Evolutionary conservation across 2,888 invertebrate species (phyloP), one percentile per base, ranked within the genome.

Genomic region (Himalopsyche kuldschensis): DNA sequence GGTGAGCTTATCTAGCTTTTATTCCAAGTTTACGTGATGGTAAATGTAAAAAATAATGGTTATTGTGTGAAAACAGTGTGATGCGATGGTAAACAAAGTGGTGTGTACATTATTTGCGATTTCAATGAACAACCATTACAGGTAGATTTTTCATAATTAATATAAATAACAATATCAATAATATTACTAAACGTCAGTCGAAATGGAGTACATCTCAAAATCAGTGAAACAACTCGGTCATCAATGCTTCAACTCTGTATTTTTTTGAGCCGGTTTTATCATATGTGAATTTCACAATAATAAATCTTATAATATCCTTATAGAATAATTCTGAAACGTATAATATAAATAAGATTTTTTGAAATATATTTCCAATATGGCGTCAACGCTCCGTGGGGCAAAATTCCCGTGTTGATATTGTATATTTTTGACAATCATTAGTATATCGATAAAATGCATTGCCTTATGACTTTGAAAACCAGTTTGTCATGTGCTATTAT

Each of bases 291-390:
- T n/a, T n/a, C 11, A 27, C 27, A 69, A 15, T 11, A 4, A 15
- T 11, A 4, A 30, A 0, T 69, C 3, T 30, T 69, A 15, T 27
- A 4, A 10, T 30, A 69, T 30, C 24, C 69, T 69, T 1, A 27
- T 15, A 63, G 10, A 69, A 27, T 69, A 11, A 30, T 11, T 27
- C 5, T 69, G 4, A 27, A 69, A 17, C 20, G 10, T 75, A 11
- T 6, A 75, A 75, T 48, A 55, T 79, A 82, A 82, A 82, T 79
- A 78, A 47, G 41, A 30, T 78, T 79, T 55, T 79, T 82, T 82
- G 75, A 76, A 82, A 82, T 76, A 32, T 83, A 69, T 63, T 20
- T 77, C 75, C 82, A 83, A 83, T 80, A 83, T 83, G 83, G 83
- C 83, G 83, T 77, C 83, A 32, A 80, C 31, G 41, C 80, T 83